Conservation (phyloP, 2,888 invertebrate species). For the Cephonodes hylas region DNA sequence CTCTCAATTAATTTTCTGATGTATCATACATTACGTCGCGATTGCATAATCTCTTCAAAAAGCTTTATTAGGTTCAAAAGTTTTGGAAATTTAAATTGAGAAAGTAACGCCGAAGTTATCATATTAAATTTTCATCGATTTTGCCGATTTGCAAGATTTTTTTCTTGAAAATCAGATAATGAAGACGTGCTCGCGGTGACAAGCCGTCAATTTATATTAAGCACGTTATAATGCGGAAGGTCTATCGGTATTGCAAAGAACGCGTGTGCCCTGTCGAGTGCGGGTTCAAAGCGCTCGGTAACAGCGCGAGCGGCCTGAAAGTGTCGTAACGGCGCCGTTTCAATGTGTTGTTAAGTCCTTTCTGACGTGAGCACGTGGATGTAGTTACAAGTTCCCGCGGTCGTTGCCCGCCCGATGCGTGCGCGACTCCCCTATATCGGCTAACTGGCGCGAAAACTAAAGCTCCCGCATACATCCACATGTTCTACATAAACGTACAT, state of each 20-base stretch:
- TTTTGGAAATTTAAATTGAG: not conserved
- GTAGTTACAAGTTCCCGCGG: slow-evolving; percentile 80
- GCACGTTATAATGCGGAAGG: slow-evolving; percentile 51
- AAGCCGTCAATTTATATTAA: slow-evolving; percentile 22
- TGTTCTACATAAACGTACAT: slow-evolving; percentile 17
- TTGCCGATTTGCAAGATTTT: not conserved
- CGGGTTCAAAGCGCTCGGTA: slow-evolving; percentile 66
- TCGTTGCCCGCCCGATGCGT: slow-evolving; percentile 74
- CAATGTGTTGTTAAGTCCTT: slow-evolving; percentile 55
- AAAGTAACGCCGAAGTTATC: not conserved
- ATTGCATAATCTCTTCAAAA: not conserved
- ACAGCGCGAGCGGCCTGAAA: slow-evolving; percentile 33
- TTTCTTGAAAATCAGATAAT: slow-evolving; percentile 9
- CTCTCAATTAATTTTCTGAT: not conserved
- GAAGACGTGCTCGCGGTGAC: not conserved
- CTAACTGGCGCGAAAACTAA: slow-evolving; percentile 63
- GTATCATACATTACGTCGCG: not conserved
- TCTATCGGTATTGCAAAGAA: slow-evolving; percentile 58
- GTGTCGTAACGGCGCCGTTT: slow-evolving; percentile 39
- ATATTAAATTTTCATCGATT: not conserved
- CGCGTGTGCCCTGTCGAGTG: slow-evolving; percentile 51
- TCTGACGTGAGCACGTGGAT: slow-evolving; percentile 52
- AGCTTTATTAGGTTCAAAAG: not conserved
- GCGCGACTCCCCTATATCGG: slow-evolving; percentile 72
- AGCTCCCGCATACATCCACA: slow-evolving; percentile 35